Evolutionary conservation across 1,140 invertebrate genomes (phyloP), one percentile per base, ranked within the genome.

Genomic region (Tribolium madens): DNA sequence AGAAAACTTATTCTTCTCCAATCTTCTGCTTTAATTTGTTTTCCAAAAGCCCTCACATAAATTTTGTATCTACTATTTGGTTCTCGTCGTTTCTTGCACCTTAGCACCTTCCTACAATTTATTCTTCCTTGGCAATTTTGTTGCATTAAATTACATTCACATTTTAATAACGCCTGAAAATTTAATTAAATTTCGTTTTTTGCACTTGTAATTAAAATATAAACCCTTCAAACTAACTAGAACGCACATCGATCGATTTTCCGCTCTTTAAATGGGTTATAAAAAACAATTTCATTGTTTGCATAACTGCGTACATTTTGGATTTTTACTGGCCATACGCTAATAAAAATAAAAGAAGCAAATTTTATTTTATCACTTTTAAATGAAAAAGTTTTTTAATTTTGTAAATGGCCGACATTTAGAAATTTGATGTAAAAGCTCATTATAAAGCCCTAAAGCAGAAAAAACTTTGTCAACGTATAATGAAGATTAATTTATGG

Each of bases 351-450:
- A 5, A 26, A 42, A 7, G 36, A 21, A n/a, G 6, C 52, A 57
- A 57, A n/a, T 9, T 9, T n/a, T 1, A 26, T 17, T 64, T 64
- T 64, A 64, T 64, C 36, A 64, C 2, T 64, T 31, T 18, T 5
- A 33, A 64, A 26, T 57, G 18, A 64, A 42, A 64, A 64, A 64
- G 18, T 64, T 64, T 64, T 64, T 64, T 64, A 64, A 64, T 64
- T 33, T 64, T 33, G 26, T n/a, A 64, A 64, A 64, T 64, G 57
- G 57, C 57, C n/a, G 57, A 4, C 57, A 33, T 33, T 26, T 4
- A 64, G 10, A 64, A 64, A 64, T 64, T 64, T 64, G 57, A 64
- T 64, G 13, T 64, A 64, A 64, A n/a, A n/a, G 10, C 12, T 33
- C 57, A 12, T 64, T 64, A 64, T 33, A 33, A 64, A 64, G 6